Evolutionary conservation across 2,797 vertebrate genomes (phyloP), one percentile per base, ranked within the genome.

Genomic region (Labroides dimidiatus): DNA sequence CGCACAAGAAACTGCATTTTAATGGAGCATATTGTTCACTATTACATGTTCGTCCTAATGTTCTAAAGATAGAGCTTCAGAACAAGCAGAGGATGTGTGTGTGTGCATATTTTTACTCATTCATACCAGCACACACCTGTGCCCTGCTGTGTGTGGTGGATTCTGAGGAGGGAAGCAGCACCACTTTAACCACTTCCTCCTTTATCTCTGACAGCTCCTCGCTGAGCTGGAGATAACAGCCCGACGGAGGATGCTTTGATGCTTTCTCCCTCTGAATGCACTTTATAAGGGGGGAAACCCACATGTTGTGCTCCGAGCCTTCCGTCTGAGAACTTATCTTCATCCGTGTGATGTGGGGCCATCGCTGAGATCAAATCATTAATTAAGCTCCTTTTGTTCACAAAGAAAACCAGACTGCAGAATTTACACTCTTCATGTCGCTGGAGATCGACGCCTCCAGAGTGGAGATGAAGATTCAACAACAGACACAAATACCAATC

Each of bases 171-270:
- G 62, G 75, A 75, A 56, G 27, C 64, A 48, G 44, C 74, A 84
- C 80, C 75, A 86, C 86, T 91, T 86, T 44, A 89, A 85, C 81
- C 67, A 89, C 89, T 91, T 90, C 90, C 88, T 86, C 69, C 73
- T 80, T 79, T 91, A 90, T 93, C 91, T 91, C 1, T 52, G 17
- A 75, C 78, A 64, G 80, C 86, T 84, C 70, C 74, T 82, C 44
- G 14, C 36, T 41, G 72, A 87, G 42, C 30, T 21, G 0, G 19
- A 85, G 90, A 91, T 90, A 91, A 89, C 82, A 76, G 69, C 75
- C 61, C 10, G 57, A 41, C 65, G 72, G 72, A 61, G 45, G 78
- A 71, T 24, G 75, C 87, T 88, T 91, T 91, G 90, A 92, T 87
- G 78, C 82, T 21, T 73, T 55, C 66, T 47, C 70, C 47, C 70